Evolutionary conservation across 2,888 invertebrate genomes (phyloP), one percentile per base, ranked within the genome.

Genomic region (Mesochorus sp.): DNA sequence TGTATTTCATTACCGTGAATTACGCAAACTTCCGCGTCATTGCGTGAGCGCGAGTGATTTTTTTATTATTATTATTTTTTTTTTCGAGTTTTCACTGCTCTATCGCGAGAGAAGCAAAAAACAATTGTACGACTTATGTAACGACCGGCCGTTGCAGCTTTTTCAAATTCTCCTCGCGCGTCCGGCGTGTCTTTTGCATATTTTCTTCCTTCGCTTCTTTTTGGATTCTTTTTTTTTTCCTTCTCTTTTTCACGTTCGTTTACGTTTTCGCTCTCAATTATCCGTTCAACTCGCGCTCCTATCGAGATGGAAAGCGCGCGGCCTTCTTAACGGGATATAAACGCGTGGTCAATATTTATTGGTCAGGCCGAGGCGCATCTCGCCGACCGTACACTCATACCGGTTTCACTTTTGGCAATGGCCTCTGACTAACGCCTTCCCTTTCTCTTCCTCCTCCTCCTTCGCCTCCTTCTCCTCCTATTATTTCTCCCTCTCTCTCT

Each of bases 351-450:
- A 85, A 85, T 81, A 83, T 80, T 86, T 86, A 81, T 83, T 49
- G 81, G 28, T 21, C 51, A 39, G 10, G 4, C 6, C 14, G 55
- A 49, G 64, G 12, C 37, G 44, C n/a, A 28, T 37, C 53, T 37
- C 28, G 21, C 5, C 80, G 77, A 77, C 71, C 73, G 75, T 62
- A 84, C 77, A 72, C 76, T 68, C 28, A 66, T 85, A 84, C 82
- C 83, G 86, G 85, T 90, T 90, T 90, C 90, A 90, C 90, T 90
- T 90, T 90, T 90, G 90, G 88, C 90, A 90, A 90, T 90, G 90
- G 90, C 90, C 90, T 90, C 87, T 85, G 86, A 83, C 86, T 62
- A 39, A 72, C 62, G 61, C 47, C 47, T 67, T 49, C 55, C 21
- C 24, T 55, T 57, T 47, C 61, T 71, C 39, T 28, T 24, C 12